Percentiles rank a stretch among this genome's conserved stretches.
phyloP scores from a whole-genome alignment of 1,140 invertebrate genomes.

The Eupeodes corollae region DNA sequence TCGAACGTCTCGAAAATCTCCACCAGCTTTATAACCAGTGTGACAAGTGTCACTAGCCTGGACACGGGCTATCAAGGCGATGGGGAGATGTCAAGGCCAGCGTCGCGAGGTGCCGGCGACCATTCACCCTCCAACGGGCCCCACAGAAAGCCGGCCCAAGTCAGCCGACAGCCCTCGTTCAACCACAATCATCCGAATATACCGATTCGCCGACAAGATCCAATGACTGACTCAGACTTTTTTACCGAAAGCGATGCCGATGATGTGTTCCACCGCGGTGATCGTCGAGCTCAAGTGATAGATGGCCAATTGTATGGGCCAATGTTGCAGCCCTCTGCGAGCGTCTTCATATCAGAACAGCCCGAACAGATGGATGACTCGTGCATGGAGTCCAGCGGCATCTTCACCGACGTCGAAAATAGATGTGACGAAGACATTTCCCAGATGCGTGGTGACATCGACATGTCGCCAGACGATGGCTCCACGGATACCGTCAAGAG shows the following conservation, averaged over 20 bases:
- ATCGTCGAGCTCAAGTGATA: slow-evolving; percentile 63
- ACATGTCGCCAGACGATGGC: slow-evolving; percentile 46
- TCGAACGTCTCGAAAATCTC: slow-evolving; percentile 47
- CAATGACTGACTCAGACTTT: slow-evolving; percentile 81
- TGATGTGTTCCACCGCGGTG: slow-evolving; percentile 59
- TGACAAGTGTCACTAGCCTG: slow-evolving; percentile 73
- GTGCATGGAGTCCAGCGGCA: slow-evolving; percentile 74
- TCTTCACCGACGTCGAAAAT: slow-evolving; percentile 73
- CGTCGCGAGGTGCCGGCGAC: slow-evolving; percentile 60
- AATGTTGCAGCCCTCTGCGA: slow-evolving; percentile 37
- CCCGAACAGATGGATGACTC: slow-evolving; percentile 44
- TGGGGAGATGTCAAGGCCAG: slow-evolving; percentile 68
- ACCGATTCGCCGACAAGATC: slow-evolving; percentile 50
- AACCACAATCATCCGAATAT: slow-evolving; percentile 19
- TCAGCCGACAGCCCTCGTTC: slow-evolving; percentile 30
- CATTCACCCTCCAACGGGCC: slow-evolving; percentile 44
- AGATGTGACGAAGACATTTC: slow-evolving; percentile 38
- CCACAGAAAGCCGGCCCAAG: slow-evolving; percentile 9
- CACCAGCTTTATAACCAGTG: slow-evolving; percentile 64
- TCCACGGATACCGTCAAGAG: slow-evolving; percentile 39
- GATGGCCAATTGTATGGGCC: slow-evolving; percentile 71
- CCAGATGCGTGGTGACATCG: slow-evolving; percentile 27
- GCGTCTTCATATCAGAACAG: slow-evolving; percentile 38
- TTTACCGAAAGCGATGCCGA: slow-evolving; percentile 80
- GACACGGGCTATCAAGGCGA: slow-evolving; percentile 79